These are phyloP conservation scores for Microplitis manilae DNA, from an alignment of 2,888 invertebrate species.

Conservation along the genomic window DNA sequence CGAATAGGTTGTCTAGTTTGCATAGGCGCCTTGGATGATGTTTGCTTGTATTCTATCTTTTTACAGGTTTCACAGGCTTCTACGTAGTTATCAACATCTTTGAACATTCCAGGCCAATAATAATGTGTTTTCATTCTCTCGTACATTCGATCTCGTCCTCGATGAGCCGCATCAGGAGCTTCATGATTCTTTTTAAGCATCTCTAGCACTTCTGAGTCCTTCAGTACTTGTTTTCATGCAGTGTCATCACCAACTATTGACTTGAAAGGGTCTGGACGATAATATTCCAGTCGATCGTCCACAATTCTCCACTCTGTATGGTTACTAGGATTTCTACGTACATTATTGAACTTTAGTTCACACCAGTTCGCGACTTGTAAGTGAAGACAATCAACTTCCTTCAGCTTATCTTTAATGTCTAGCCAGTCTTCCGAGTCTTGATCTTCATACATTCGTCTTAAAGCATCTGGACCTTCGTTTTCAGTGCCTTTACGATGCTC, in stretches of 20 bases:
- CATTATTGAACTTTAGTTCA: neutral
- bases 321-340: neutral
- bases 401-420: neutral
- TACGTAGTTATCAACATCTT: slow-evolving; percentile 33
- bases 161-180: slow-evolving; percentile 26
- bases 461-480: slow-evolving; percentile 8
- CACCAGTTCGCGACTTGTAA: neutral
- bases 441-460: neutral
- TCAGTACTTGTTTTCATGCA: neutral
- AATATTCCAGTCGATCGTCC: neutral
- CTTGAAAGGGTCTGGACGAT: neutral
- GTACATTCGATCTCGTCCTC: slow-evolving; percentile 27
- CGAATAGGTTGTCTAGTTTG: slow-evolving; percentile 31
- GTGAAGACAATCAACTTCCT: neutral
- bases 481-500: neutral
- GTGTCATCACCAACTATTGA: neutral
- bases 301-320: neutral
- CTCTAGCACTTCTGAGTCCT: neutral
- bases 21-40: slow-evolving; percentile 25
- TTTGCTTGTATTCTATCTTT: slow-evolving; percentile 39
- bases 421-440: neutral
- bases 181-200: slow-evolving; percentile 31
- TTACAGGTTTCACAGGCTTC: slow-evolving; percentile 40
- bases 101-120: slow-evolving; percentile 35
- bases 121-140: slow-evolving; percentile 21